These are phyloP conservation scores for Eumeta japonica DNA, from an alignment of 1,140 invertebrate species.

Conservation along the genomic window DNA sequence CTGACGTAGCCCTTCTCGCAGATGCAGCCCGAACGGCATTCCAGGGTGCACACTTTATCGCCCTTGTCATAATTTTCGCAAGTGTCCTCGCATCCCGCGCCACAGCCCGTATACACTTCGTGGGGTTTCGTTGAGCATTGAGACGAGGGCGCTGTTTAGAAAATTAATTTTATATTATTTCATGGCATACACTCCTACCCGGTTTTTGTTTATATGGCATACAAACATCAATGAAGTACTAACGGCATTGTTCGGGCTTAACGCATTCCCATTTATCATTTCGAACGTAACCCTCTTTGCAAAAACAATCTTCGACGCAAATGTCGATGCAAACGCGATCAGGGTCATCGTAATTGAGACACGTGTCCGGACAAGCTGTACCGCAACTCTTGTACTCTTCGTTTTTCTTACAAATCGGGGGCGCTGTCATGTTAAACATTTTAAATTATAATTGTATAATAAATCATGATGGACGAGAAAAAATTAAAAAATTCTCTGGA, in stretches of 20 bases:
- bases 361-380: constrained; percentile 6
- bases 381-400: constrained; percentile 6
- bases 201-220: too few species aligned
- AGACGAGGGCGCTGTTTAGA: too few species aligned
- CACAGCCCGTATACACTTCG: constrained; percentile 3
- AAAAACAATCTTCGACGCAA: constrained; percentile 10
- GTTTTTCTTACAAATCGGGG: background rate
- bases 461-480: too few species aligned
- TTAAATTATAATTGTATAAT: too few species aligned
- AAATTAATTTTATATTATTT: constrained; percentile 4
- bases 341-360: constrained; percentile 7
- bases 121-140: too few species aligned
- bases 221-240: background rate
- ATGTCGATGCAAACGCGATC: constrained; percentile 2
- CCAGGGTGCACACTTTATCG: background rate
- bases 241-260: constrained; percentile 8
- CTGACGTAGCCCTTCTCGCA: constrained; percentile 5
- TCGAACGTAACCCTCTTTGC: constrained; percentile 10
- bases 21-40: constrained; percentile 2
- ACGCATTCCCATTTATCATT: constrained; percentile 8
- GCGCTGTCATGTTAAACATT: background rate
- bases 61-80: constrained; percentile 3
- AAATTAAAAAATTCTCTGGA: too few species aligned
- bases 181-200: too few species aligned
- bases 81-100: constrained; percentile 2